Percentiles rank a stretch among this genome's conserved stretches.
Evolutionary conservation across 1,140 invertebrate genomes (phyloP).

Genomic region (Microplitis demolitor): DNA sequence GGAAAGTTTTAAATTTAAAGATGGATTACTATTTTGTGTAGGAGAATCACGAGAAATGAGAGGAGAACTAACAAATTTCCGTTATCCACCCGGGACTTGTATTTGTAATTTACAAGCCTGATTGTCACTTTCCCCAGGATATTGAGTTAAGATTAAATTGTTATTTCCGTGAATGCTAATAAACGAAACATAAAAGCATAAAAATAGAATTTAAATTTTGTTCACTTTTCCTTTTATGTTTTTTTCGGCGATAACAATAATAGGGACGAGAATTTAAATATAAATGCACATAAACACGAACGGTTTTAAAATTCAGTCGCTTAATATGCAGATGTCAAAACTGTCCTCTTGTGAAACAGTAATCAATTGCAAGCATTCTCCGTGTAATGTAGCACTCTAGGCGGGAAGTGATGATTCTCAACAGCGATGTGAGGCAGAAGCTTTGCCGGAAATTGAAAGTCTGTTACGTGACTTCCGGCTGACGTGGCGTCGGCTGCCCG

Average conservation of each 20-base stretch:
- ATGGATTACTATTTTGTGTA: not conserved
- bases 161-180: constrained; percentile 35
- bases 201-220: no score
- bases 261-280: not conserved
- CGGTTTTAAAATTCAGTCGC: not conserved
- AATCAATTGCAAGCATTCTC: constrained; percentile 25
- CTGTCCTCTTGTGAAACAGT: constrained; percentile 3
- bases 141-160: constrained; percentile 26
- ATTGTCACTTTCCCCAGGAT: constrained; percentile 32
- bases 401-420: constrained; percentile 12
- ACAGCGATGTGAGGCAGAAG: constrained; percentile 7
- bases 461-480: constrained; percentile 48
- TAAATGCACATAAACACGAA: not conserved
- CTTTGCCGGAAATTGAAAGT: constrained; percentile 51
- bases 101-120: constrained; percentile 32
- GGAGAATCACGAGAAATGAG: not conserved
- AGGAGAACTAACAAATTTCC: constrained; percentile 29
- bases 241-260: no score
- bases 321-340: not conserved
- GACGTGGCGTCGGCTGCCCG: constrained; percentile 24
- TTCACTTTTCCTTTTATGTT: no score
- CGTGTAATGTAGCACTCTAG: constrained; percentile 7
- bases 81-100: constrained; percentile 21
- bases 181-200: not conserved
- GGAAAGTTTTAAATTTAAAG: not conserved